Conservation (phyloP, 2,888 invertebrate genomes). For the Melolontha melolontha region DNA sequence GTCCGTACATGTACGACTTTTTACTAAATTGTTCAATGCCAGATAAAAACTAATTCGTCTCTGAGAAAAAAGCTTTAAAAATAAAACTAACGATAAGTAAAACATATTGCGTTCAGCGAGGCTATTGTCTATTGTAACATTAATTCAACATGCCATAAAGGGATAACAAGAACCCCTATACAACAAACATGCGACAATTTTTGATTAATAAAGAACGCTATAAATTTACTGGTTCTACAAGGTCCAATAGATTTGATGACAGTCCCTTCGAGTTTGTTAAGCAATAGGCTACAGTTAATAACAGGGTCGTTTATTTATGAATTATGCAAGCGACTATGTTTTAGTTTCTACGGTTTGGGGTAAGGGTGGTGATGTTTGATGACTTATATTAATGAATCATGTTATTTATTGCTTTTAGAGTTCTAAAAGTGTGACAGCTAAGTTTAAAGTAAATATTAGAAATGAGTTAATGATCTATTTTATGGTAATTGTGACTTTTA, state of each 20-base stretch:
- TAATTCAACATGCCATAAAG: background rate
- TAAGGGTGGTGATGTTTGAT: background rate
- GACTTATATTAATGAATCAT: background rate
- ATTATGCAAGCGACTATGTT: conserved; percentile 4
- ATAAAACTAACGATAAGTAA: too few species aligned
- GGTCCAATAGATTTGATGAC: background rate
- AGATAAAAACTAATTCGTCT: too few species aligned
- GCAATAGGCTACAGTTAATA: conserved; percentile 10
- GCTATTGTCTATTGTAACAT: background rate
- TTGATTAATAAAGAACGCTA: conserved; percentile 19
- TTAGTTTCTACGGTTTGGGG: background rate
- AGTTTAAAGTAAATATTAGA: too few species aligned
- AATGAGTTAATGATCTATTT: too few species aligned
- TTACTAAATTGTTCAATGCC: too few species aligned
- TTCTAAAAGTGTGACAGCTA: too few species aligned
- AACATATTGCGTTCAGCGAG: background rate
- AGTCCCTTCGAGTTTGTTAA: conserved; percentile 16
- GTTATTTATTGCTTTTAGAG: too few species aligned
- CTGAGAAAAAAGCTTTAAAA: too few species aligned
- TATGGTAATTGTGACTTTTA: too few species aligned
- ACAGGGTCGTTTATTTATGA: conserved; percentile 23
- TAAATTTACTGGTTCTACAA: conserved; percentile 15
- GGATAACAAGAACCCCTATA: conserved; percentile 11
- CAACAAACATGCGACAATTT: conserved; percentile 14
- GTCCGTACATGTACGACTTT: too few species aligned